A percentile compares a stretch with the other conserved stretches of the same genome.
phyloP scores from a whole-genome alignment of 2,888 invertebrate species.

The Seladonia tumulorum region DNA sequence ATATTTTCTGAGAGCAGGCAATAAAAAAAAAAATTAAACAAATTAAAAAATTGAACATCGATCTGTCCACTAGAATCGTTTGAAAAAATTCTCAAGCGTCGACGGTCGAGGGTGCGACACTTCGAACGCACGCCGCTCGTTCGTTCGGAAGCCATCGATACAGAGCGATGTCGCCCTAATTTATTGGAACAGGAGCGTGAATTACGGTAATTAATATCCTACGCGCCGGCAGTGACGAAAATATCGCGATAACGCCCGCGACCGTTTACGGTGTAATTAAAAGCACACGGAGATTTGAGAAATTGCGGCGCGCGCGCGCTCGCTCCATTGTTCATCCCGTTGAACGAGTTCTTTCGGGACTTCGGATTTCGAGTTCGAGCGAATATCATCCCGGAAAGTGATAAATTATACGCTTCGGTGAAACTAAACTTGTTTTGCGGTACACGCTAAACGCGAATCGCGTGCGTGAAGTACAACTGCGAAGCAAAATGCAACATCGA shows the following conservation, averaged over 20 bases:
- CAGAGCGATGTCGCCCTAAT: conserved; percentile 31
- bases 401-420: neutral
- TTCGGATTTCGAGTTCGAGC: neutral
- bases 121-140: conserved; percentile 25
- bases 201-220: conserved; percentile 47
- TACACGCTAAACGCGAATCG: neutral
- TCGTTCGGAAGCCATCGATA: conserved; percentile 48
- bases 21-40: too few species aligned
- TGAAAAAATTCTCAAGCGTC: too few species aligned
- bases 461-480: neutral
- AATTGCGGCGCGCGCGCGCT: neutral
- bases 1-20: neutral
- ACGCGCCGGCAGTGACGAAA: neutral
- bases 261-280: conserved; percentile 14
- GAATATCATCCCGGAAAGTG: neutral
- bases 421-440: neutral
- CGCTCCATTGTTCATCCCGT: neutral
- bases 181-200: conserved; percentile 30
- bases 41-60: neutral
- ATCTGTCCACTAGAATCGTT: neutral
- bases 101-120: too few species aligned
- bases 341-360: neutral
- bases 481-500: neutral
- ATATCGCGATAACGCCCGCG: neutral
- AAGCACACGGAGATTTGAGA: conserved; percentile 10